Base-by-base conservation (phyloP, 2,113 vertebrate genomes). In the Menura novaehollandiae region DNA sequence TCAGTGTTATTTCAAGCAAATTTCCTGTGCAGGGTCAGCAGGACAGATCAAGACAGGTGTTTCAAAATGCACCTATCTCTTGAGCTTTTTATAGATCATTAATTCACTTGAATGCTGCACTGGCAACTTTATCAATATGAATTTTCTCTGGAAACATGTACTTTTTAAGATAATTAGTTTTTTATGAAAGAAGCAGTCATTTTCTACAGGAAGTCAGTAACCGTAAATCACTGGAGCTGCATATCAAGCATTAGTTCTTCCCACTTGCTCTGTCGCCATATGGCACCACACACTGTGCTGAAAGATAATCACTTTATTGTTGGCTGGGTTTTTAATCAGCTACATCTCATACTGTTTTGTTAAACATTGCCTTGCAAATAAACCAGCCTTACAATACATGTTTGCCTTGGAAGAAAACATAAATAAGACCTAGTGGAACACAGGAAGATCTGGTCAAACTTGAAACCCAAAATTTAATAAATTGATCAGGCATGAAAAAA, bases 231-330 rank as follows among this genome's bases (percentile, higher is more conserved):
- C 91, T 53, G 28, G 82, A 94, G 80, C 78, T 96, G 88, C 80
- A 93, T 95, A 92, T 96, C 92, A 96, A 93, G 69, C 75, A 88
- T 74, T 62, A 91, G 74, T 74, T 96, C 94, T 96, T 96, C 95
- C 97, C 78, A 94, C 90, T 96, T 93, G 75, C 94, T 97, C 96
- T 89, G 94, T 94, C 86, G 90, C 95, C 93, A 97, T 96, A 97
- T 96, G 95, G 96, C 79, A 85, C 92, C 91, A 91, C 95, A 95
- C 91, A 95, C 94, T 94, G 89, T 84, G 91, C 88, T 95, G 95
- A 96, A 96, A 97, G 95, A 96, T 97, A 97, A 96, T 95, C 92
- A 95, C 90, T 97, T 95, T 94, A 96, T 95, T 96, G 95, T 96
- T 94, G 95, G 94, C 96, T 97, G 77, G 6, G 53, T 82, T 93